Percentiles rank a stretch among this genome's conserved stretches.
phyloP scores from a whole-genome alignment of 2,113 vertebrate genomes.

The Rhinogobius similis region DNA sequence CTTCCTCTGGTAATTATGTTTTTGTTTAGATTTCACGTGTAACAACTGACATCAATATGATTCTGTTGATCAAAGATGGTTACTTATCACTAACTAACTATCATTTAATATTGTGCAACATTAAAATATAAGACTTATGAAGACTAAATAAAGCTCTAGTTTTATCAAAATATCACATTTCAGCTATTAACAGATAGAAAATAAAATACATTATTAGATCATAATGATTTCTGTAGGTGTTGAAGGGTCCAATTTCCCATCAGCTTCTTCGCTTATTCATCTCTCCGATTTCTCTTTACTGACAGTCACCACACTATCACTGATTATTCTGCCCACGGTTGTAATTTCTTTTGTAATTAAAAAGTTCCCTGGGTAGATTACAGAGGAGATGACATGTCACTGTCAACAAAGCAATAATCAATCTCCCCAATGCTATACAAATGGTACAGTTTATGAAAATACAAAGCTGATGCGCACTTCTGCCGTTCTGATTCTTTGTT shows the following conservation, averaged over 20 bases:
- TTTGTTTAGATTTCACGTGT: too few relatives aligned
- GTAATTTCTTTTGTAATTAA: conserved; percentile 48
- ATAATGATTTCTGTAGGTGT: not conserved
- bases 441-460: conserved; percentile 13
- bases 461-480: conserved; percentile 7
- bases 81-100: too few relatives aligned
- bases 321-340: conserved; percentile 27
- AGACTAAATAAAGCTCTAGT: not conserved
- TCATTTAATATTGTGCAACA: not conserved
- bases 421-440: conserved; percentile 30
- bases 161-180: not conserved
- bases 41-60: too few relatives aligned
- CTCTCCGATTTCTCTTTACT: conserved; percentile 3
- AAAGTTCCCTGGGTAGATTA: conserved; percentile 32
- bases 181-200: not conserved
- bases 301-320: conserved; percentile 10
- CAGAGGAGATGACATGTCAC: conserved; percentile 25
- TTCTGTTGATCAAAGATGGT: too few relatives aligned
- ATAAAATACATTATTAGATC: not conserved
- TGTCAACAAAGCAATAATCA: conserved; percentile 50
- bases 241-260: not conserved
- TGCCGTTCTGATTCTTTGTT: conserved; percentile 12
- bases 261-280: not conserved
- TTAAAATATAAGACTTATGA: not conserved
- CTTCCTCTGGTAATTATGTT: too few relatives aligned